Conservation (phyloP, 2,113 vertebrate species). For the Spea bombifrons region DNA sequence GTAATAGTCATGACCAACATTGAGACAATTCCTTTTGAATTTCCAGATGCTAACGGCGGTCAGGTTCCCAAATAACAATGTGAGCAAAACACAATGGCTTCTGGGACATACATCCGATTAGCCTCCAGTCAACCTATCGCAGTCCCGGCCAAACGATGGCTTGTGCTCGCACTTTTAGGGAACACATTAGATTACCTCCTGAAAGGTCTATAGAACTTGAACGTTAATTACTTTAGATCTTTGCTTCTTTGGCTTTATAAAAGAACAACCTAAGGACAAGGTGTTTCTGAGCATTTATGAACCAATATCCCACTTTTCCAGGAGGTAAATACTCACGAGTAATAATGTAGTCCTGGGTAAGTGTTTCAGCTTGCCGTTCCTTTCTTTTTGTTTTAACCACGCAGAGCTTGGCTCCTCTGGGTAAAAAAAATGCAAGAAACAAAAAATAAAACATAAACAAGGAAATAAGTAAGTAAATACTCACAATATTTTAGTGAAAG, state of each 20-base stretch:
- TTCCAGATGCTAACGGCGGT: too few species aligned
- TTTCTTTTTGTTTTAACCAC: constrained; percentile 93
- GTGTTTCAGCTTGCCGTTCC: constrained; percentile 84
- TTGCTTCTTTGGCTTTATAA: not conserved
- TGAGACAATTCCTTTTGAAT: too few species aligned
- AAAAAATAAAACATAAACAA: constrained; percentile 10
- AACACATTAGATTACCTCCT: not conserved
- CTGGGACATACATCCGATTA: not conserved
- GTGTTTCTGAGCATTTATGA: not conserved
- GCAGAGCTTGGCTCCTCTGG: constrained; percentile 91
- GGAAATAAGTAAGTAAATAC: not conserved
- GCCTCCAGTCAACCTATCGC: not conserved
- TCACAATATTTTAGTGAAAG: not conserved
- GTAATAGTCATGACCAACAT: too few species aligned
- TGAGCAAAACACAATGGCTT: too few species aligned
- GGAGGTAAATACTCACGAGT: constrained; percentile 78
- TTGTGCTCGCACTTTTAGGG: not conserved
- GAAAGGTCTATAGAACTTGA: not conserved
- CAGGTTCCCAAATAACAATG: too few species aligned
- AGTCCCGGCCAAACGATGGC: not conserved
- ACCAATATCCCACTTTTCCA: too few species aligned
- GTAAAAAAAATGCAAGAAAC: constrained; percentile 46
- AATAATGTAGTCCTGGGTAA: constrained; percentile 97
- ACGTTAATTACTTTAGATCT: not conserved
- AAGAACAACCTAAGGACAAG: not conserved